These are phyloP conservation scores for Okamejei kenojei DNA, from an alignment of 2,797 vertebrate genomes.

Conservation along the genomic window DNA sequence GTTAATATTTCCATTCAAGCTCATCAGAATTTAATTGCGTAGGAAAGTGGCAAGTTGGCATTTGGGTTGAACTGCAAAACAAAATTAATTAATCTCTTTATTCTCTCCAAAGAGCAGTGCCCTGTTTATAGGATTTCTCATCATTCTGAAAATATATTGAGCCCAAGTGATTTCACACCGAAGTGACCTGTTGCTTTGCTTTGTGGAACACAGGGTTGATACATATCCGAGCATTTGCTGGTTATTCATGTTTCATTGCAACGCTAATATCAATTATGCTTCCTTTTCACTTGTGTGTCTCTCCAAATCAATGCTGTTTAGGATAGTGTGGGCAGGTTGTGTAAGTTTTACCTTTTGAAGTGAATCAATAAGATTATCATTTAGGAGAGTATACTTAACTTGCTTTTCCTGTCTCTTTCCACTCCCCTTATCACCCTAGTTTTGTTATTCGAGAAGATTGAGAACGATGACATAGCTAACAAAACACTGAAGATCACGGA, in stretches of 20 bases:
- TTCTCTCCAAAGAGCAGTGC: background rate
- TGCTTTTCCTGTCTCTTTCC: background rate
- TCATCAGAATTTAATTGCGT: no score
- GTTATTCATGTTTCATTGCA: background rate
- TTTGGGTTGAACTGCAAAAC: background rate
- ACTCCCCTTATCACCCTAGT: conserved; percentile 56
- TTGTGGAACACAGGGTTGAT: background rate
- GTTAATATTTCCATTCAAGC: no score
- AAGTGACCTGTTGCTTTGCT: background rate
- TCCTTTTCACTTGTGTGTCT: background rate
- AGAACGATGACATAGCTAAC: conserved; percentile 80
- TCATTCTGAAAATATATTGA: background rate
- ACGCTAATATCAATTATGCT: background rate
- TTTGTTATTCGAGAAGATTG: conserved; percentile 86
- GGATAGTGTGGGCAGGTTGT: background rate
- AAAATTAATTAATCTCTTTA: background rate
- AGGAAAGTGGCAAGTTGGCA: background rate
- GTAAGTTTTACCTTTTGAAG: background rate
- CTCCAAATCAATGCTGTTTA: background rate
- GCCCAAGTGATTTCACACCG: background rate
- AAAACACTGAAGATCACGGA: conserved; percentile 97
- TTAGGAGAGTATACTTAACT: background rate
- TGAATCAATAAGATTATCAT: background rate
- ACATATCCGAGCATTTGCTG: no score
- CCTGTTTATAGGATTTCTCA: background rate